phyloP scores from a whole-genome alignment of 2,797 vertebrate genomes.

The Acropternis orthonyx region DNA sequence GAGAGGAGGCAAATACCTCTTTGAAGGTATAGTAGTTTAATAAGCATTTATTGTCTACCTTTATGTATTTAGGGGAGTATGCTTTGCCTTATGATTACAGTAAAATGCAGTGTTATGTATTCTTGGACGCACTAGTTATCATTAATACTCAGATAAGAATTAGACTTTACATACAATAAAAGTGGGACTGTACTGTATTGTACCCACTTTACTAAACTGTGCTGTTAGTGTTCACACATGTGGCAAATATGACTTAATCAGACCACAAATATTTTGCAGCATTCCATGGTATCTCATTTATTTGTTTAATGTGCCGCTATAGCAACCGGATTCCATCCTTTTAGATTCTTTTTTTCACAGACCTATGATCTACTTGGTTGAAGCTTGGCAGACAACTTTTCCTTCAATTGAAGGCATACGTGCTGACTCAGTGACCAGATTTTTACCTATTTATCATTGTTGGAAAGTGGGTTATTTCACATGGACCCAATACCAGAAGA shows the following conservation, averaged over 20 bases:
- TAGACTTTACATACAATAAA: neutral
- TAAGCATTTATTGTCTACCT: neutral
- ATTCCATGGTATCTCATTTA: constrained; percentile 89
- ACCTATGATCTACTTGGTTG: constrained; percentile 74
- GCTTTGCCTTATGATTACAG: neutral
- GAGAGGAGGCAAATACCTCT: neutral
- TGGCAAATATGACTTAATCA: constrained; percentile 81
- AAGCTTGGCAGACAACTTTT: constrained; percentile 71
- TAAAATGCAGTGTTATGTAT: neutral
- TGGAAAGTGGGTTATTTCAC: constrained; percentile 55
- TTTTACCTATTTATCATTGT: constrained; percentile 68
- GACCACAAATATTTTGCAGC: constrained; percentile 88
- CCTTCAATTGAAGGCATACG: constrained; percentile 81
- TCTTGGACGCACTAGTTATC: neutral
- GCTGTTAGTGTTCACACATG: constrained; percentile 74
- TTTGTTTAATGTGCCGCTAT: constrained; percentile 87
- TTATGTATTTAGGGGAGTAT: neutral
- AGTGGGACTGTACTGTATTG: neutral
- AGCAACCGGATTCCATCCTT: constrained; percentile 82
- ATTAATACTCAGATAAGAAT: neutral
- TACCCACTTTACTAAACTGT: constrained; percentile 62
- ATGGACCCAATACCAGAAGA: constrained; percentile 42
- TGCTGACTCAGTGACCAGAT: constrained; percentile 62
- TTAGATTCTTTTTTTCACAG: constrained; percentile 67
- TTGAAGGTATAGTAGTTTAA: neutral